Percentiles rank a stretch among this genome's conserved stretches.
Conservation (phyloP, 1,140 invertebrate species). For the Plutomurus gul region DNA sequence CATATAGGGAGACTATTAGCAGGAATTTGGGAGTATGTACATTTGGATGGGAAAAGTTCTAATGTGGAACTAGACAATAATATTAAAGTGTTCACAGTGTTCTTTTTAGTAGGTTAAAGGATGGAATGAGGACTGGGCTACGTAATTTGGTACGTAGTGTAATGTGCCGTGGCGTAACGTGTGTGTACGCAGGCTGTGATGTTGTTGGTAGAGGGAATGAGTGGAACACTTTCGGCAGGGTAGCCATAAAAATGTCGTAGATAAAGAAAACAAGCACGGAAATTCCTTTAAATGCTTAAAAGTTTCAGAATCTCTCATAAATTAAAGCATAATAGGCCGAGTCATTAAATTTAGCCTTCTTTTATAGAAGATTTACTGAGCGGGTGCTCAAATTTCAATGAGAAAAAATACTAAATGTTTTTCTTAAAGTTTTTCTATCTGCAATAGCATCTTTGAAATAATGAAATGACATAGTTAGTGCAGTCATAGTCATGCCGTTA, state of each 20-base stretch:
- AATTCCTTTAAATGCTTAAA: conserved; percentile 40
- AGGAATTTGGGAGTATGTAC: neutral
- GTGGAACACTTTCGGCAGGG: conserved; percentile 32
- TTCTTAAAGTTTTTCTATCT: conserved; percentile 19
- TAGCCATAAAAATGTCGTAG: conserved; percentile 45
- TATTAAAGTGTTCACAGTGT: too few species aligned
- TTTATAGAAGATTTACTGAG: conserved; percentile 20
- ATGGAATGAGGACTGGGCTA: too few species aligned
- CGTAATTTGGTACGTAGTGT: neutral
- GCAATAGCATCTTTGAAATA: conserved; percentile 23
- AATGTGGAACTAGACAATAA: too few species aligned
- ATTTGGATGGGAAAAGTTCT: too few species aligned
- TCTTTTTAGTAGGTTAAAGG: too few species aligned
- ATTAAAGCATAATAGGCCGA: conserved; percentile 42
- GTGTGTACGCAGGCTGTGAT: neutral
- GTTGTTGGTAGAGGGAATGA: neutral
- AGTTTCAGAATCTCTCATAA: conserved; percentile 38
- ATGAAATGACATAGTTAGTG: conserved; percentile 34
- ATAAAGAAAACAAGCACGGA: conserved; percentile 42
- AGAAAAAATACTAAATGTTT: conserved; percentile 25
- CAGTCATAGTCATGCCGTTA: neutral
- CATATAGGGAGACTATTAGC: neutral
- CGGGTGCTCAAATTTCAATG: conserved; percentile 29
- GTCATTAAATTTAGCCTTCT: conserved; percentile 35
- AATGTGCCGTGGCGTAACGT: neutral